phyloP scores from a whole-genome alignment of 2,888 invertebrate species.

The Synanthedon vespiformis region DNA sequence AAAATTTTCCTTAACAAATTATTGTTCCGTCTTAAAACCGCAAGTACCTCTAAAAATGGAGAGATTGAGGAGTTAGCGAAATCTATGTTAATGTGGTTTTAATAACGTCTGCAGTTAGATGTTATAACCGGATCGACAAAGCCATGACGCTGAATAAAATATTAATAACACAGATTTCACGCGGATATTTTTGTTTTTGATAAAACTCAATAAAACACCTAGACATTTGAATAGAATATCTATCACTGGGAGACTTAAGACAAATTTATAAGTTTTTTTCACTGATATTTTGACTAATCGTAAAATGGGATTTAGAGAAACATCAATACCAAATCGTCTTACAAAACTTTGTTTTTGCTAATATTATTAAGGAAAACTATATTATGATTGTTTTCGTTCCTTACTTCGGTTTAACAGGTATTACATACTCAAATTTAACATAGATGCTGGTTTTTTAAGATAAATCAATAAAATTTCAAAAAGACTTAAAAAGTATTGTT shows the following conservation, averaged over 20 bases:
- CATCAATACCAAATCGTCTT: no score
- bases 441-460: no score
- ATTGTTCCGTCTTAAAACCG: no score
- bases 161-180: slow-evolving; percentile 10
- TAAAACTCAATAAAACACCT: background rate
- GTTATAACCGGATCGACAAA: slow-evolving; percentile 5
- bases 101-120: slow-evolving; percentile 1
- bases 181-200: background rate
- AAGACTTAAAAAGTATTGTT: no score
- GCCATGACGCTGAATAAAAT: slow-evolving; percentile 6
- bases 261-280: background rate
- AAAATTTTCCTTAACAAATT: no score
- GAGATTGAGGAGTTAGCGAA: slow-evolving; percentile 5
- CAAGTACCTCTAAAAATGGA: background rate
- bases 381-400: no score
- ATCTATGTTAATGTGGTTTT: slow-evolving; percentile 3
- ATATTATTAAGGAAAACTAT: no score
- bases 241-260: background rate
- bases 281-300: background rate
- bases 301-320: no score
- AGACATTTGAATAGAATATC: background rate
- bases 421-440: no score
- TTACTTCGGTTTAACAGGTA: no score
- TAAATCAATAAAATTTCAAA: no score
- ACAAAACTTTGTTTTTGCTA: no score